Percentiles rank a stretch among this genome's conserved stretches.
phyloP scores from a whole-genome alignment of 37 sponge, comb jelly and placozoan species.

The Hexactinellida sp. region DNA sequence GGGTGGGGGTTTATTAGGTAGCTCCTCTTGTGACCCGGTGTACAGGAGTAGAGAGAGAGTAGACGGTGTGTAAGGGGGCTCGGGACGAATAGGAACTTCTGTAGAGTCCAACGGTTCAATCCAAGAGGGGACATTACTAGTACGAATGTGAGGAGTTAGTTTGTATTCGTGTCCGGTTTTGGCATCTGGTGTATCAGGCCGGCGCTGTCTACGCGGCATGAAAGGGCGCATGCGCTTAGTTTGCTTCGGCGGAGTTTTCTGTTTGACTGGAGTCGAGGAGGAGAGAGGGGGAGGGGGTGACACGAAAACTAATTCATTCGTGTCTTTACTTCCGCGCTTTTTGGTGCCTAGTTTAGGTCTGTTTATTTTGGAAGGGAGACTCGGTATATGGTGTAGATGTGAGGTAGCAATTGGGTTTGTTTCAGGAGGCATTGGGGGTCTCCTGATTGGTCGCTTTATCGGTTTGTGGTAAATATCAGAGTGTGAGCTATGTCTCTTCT shows the following conservation, averaged over 20 bases:
- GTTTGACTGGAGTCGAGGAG: not conserved
- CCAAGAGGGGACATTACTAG: not conserved
- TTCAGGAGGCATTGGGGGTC: not conserved
- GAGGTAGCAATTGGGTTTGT: not conserved
- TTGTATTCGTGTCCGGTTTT: not conserved
- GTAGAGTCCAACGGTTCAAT: not conserved
- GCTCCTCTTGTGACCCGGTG: not conserved
- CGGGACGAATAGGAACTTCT: not conserved
- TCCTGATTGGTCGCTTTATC: not conserved
- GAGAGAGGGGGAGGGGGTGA: not conserved
- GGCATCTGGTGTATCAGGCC: not conserved
- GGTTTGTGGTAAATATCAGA: not conserved
- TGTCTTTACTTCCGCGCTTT: not conserved
- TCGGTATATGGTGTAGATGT: not conserved
- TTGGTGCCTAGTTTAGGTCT: not conserved
- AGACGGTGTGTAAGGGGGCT: not conserved
- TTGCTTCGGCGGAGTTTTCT: not conserved
- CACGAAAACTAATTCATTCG: not conserved
- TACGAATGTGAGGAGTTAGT: not conserved
- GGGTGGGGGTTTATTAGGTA: not conserved
- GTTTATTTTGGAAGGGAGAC: not conserved
- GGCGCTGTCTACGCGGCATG: not conserved
- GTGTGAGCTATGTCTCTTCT: not conserved
- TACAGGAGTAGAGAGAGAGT: not conserved
- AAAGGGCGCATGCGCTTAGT: not conserved